These are phyloP conservation scores for Cyprinus carpio DNA, from an alignment of 2,113 vertebrate genomes.

Conservation along the genomic window DNA sequence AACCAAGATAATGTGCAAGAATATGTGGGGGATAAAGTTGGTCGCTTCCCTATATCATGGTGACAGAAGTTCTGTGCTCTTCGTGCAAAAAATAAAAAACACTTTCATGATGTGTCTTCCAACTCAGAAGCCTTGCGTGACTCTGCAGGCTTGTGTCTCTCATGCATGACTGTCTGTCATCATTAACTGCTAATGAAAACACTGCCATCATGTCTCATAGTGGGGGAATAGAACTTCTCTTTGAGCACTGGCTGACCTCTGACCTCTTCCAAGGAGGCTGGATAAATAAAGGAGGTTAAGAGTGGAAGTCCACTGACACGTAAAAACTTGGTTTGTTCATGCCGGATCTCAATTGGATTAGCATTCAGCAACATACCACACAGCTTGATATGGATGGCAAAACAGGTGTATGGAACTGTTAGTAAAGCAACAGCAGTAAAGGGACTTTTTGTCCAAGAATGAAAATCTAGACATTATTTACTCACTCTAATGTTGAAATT, in stretches of 20 bases:
- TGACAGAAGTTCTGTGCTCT: not conserved
- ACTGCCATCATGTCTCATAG: conserved; percentile 65
- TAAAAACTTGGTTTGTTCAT: conserved; percentile 82
- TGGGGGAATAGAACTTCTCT: conserved; percentile 64
- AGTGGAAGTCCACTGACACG: conserved; percentile 83
- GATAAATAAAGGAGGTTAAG: conserved; percentile 75
- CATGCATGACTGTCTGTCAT: conserved; percentile 70
- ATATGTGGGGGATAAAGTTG: not conserved
- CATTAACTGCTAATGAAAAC: conserved; percentile 78
- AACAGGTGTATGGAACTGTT: conserved; percentile 54
- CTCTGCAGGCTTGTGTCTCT: conserved; percentile 62
- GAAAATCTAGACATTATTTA: not conserved
- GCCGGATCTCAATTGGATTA: conserved; percentile 72
- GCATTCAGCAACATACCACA: not conserved
- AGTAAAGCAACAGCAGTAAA: conserved; percentile 45
- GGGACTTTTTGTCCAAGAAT: not conserved
- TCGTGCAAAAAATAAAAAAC: conserved; percentile 6
- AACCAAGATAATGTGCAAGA: not conserved
- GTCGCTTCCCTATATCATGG: not conserved
- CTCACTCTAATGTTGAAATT: not conserved
- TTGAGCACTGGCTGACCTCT: conserved; percentile 75
- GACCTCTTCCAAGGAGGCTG: conserved; percentile 71
- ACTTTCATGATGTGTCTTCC: not conserved
- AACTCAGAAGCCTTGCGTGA: conserved; percentile 63
- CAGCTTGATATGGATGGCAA: not conserved